Percentiles rank a stretch among this genome's conserved stretches.
These are phyloP conservation scores for Omphaloscelis lunosa DNA, from an alignment of 2,888 invertebrate genomes.

Conservation along the genomic window DNA sequence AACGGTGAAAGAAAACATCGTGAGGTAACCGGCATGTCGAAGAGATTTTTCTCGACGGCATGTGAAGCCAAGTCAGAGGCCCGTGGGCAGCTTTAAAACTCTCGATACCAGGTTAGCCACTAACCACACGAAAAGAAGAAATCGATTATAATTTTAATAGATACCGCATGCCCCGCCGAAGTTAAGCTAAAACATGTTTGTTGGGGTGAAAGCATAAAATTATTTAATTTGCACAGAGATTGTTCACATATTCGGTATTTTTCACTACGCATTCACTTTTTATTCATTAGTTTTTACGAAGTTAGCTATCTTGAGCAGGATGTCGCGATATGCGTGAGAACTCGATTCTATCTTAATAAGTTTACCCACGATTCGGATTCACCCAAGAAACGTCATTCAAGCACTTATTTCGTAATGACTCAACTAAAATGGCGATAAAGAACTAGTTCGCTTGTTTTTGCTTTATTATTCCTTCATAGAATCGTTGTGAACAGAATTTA, in stretches of 20 bases:
- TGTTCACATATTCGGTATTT: slow-evolving; percentile 39
- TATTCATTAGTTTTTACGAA: slow-evolving; percentile 60
- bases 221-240: slow-evolving; percentile 30
- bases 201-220: slow-evolving; percentile 46
- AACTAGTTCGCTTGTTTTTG: slow-evolving; percentile 36
- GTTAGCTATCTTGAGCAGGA: slow-evolving; percentile 62
- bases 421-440: slow-evolving; percentile 46
- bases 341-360: slow-evolving; percentile 68
- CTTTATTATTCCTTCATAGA: slow-evolving; percentile 41
- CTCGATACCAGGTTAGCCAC: no score
- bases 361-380: slow-evolving; percentile 71
- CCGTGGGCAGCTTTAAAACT: no score
- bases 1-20: no score
- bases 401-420: slow-evolving; percentile 61
- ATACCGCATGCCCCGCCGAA: neutral
- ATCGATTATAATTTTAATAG: slow-evolving; percentile 30
- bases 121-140: neutral
- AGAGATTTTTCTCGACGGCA: no score
- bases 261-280: slow-evolving; percentile 49
- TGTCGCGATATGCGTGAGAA: slow-evolving; percentile 68
- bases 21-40: no score
- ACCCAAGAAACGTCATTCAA: slow-evolving; percentile 62
- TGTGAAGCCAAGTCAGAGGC: no score
- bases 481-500: slow-evolving; percentile 37
- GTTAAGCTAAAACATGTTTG: slow-evolving; percentile 24